Evolutionary conservation across 2,888 invertebrate genomes (phyloP).

Genomic region (Encarsia formosa): DNA sequence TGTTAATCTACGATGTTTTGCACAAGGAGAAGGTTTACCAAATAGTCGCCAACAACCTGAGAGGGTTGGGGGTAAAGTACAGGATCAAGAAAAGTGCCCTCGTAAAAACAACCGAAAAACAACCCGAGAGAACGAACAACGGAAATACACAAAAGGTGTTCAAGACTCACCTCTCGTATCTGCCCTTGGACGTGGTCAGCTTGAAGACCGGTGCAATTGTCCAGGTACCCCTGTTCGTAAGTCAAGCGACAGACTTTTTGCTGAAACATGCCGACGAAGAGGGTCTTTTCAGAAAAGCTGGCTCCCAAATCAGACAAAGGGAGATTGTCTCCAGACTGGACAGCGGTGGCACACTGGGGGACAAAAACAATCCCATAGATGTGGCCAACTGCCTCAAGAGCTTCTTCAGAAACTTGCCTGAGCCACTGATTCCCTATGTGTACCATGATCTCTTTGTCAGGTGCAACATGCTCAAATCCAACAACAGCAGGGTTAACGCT

Average conservation of each 20-base stretch:
- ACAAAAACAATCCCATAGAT: slow-evolving; percentile 75
- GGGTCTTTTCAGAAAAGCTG: slow-evolving; percentile 85
- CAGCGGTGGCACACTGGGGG: slow-evolving; percentile 65
- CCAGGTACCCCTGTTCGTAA: slow-evolving; percentile 68
- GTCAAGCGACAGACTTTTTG: slow-evolving; percentile 68
- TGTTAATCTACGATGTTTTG: slow-evolving; percentile 57
- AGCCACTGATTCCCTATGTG: slow-evolving; percentile 70
- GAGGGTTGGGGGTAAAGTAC: slow-evolving; percentile 68
- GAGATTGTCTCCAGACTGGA: slow-evolving; percentile 75
- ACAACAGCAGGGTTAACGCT: slow-evolving; percentile 60
- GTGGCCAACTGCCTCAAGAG: slow-evolving; percentile 81
- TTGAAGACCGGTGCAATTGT: slow-evolving; percentile 67
- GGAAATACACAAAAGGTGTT: slow-evolving; percentile 53
- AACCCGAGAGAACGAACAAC: slow-evolving; percentile 37
- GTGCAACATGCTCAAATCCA: slow-evolving; percentile 60
- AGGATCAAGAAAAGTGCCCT: slow-evolving; percentile 64
- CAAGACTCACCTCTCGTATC: slow-evolving; percentile 54
- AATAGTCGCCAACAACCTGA: slow-evolving; percentile 63
- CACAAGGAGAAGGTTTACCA: slow-evolving; percentile 56
- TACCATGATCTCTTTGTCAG: slow-evolving; percentile 75
- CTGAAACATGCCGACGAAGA: slow-evolving; percentile 68
- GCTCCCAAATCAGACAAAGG: slow-evolving; percentile 75
- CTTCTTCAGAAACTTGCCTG: slow-evolving; percentile 80
- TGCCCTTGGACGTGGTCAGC: slow-evolving; percentile 57
- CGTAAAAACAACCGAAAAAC: slow-evolving; percentile 48